Percentiles rank a stretch among this genome's conserved stretches.
Conservation (phyloP, 2,113 vertebrate species). For the Collichthys lucidus region DNA sequence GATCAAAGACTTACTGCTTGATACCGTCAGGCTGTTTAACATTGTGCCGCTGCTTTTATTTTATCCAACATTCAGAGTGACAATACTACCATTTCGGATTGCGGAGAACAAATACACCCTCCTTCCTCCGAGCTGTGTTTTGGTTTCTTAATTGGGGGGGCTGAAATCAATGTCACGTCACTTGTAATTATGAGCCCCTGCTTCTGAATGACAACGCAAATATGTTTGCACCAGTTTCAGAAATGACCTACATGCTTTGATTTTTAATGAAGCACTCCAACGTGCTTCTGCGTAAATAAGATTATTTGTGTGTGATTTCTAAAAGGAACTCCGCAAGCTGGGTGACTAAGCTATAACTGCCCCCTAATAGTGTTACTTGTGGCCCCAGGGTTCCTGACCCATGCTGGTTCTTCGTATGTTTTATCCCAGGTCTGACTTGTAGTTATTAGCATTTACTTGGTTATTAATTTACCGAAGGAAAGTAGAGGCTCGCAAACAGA, state of each 20-base stretch:
- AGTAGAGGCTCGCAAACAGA: conserved; percentile 59
- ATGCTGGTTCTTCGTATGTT: conserved; percentile 27
- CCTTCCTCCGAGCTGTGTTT: not conserved
- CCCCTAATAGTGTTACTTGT: not conserved
- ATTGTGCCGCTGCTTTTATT: not conserved
- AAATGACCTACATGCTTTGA: conserved; percentile 67
- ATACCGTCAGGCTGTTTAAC: not conserved
- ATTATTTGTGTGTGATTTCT: conserved; percentile 14
- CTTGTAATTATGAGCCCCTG: conserved; percentile 34
- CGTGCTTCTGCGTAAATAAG: conserved; percentile 17
- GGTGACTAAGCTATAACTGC: not conserved
- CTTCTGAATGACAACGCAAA: conserved; percentile 52
- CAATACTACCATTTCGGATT: not conserved
- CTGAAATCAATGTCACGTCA: conserved; percentile 23
- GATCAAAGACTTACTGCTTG: conserved; percentile 7
- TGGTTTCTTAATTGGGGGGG: conserved; percentile 28
- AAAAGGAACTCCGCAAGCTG: not conserved
- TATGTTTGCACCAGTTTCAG: conserved; percentile 26
- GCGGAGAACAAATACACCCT: not conserved
- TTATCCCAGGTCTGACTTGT: conserved; percentile 65
- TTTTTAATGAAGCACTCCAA: conserved; percentile 51
- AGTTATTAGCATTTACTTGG: conserved; percentile 60
- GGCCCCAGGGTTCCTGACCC: not conserved
- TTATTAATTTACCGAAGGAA: conserved; percentile 50
- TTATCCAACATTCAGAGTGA: conserved; percentile 13